Base-by-base conservation (phyloP, 2,888 invertebrate species). In the Eubasilissa splendida region DNA sequence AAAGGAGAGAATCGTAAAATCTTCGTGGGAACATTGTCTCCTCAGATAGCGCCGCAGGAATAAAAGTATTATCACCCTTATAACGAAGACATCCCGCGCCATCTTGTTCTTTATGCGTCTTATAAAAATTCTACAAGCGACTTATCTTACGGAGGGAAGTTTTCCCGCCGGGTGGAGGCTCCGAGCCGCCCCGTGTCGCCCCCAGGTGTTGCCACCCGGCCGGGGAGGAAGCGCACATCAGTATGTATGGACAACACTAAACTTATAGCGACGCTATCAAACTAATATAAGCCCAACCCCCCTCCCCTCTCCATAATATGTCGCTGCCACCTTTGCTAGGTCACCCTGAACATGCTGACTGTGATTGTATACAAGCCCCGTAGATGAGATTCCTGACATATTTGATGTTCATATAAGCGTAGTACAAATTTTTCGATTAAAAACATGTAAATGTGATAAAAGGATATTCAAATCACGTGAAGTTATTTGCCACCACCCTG, bases 111-210 rank as follows among this genome's bases (percentile, higher is more conserved):
- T 82, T 76, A 81, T 81, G 80, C 82, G 82, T 78, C 77, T 83
- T 83, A 79, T 83, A 83, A 83, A 83, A 80, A 83, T 79, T 83
- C 82, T 83, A 81, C 76, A 76, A 68, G 74, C 53, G 66, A 79
- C 65, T 74, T 79, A 79, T 79, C 74, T 75, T 4, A 22, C 53
- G 54, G 58, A 42, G 42, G 76, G 22, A 71, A 71, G 71, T 77
- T 63, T 63, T 77, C 58, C 53, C 58, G 12, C 70, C 22, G 70
- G 70, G 42, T 12, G 31, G 63, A 42, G n/a, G 66, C 42, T 42
- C 14, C n/a, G 9, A 8, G 50, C 7, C 52, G 12, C 50, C 70
- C 33, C 22, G 14, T 42, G 22, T 9, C 22, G 22, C 77, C 78
- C 75, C 58, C 81, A 81, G 81, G 81, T 81, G 81, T 78, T 81